These are phyloP conservation scores for Harmothoe impar DNA, from an alignment of 2,888 invertebrate genomes.

Conservation along the genomic window DNA sequence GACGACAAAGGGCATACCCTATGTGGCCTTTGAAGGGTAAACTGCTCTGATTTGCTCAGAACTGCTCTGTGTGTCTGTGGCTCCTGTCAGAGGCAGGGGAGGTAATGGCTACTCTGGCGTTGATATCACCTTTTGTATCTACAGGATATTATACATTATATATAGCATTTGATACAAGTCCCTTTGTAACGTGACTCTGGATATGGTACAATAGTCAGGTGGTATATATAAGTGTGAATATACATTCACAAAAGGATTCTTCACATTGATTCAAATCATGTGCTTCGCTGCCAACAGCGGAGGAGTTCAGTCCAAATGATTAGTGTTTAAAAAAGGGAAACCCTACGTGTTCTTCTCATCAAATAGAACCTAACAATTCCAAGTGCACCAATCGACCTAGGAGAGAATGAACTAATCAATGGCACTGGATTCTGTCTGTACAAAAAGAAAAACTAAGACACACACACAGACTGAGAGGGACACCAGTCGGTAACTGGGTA, in stretches of 20 bases:
- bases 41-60: background rate
- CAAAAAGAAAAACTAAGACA: background rate
- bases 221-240: no score
- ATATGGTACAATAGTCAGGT: no score
- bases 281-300: background rate
- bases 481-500: background rate
- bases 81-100: no score
- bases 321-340: background rate
- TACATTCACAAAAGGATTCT: no score
- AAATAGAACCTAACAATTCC: slow-evolving; percentile 21
- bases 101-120: no score
- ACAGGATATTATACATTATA: no score
- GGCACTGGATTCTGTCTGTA: background rate
- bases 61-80: no score
- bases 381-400: background rate
- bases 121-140: no score
- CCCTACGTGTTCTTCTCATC: background rate
- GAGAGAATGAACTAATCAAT: background rate
- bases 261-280: no score
- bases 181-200: no score
- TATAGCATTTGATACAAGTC: no score
- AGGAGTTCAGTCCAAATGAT: background rate
- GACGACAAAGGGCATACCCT: no score
- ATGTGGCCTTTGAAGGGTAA: background rate
- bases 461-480: background rate